Evolutionary conservation across 2,113 vertebrate species (phyloP).

Genomic region (Eclectus roratus): DNA sequence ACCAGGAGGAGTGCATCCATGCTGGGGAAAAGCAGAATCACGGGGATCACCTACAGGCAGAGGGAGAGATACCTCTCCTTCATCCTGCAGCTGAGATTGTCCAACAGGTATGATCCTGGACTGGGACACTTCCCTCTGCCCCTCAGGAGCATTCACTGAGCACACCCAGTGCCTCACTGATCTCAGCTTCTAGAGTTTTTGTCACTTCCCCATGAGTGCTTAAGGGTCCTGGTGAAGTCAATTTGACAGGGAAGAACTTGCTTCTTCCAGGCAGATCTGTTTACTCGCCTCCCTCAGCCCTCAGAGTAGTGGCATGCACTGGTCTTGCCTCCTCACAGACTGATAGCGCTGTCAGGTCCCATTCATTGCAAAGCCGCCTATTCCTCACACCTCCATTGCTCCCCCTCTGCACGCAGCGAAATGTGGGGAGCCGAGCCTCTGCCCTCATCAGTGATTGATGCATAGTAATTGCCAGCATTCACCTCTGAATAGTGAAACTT

Average conservation of each 20-base stretch:
- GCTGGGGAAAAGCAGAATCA: not conserved
- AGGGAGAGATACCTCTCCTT: not conserved
- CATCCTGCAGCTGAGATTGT: accelerated
- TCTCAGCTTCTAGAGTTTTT: not conserved
- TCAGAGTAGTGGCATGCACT: accelerated
- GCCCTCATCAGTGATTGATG: conserved; percentile 11
- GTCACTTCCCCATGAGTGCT: not conserved
- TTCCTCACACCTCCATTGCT: not conserved
- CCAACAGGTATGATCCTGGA: not conserved
- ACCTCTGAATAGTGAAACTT: conserved; percentile 17
- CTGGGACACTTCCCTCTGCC: not conserved
- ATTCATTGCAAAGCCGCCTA: not conserved
- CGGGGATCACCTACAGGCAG: not conserved
- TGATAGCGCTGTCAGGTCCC: not conserved
- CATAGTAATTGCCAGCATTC: not conserved
- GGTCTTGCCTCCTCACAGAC: not conserved
- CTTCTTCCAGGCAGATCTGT: not conserved
- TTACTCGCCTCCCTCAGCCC: not conserved
- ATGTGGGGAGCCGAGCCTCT: not conserved
- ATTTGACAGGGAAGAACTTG: not conserved
- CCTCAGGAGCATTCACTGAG: accelerated
- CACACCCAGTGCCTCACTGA: not conserved
- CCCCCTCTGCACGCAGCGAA: not conserved
- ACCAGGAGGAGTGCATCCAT: accelerated
- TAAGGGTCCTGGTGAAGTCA: not conserved